A percentile compares a stretch with the other conserved stretches of the same genome.
These are phyloP conservation scores for Drosophila persimilis DNA, from an alignment of 1,140 invertebrate genomes.

Conservation along the genomic window DNA sequence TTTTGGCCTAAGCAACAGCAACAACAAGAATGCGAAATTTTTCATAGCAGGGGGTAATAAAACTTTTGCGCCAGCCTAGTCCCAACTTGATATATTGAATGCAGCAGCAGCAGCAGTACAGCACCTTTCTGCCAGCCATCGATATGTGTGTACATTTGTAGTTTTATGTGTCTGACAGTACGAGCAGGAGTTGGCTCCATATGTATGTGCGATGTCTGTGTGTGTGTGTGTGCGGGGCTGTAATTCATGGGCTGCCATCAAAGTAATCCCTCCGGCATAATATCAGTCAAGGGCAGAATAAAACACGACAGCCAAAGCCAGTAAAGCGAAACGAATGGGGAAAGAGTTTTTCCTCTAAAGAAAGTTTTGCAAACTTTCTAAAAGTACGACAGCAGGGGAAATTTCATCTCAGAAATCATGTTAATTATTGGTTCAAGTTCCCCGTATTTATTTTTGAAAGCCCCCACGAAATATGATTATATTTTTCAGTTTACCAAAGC, in stretches of 20 bases:
- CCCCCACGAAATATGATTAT: conserved; percentile 38
- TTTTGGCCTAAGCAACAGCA: conserved; percentile 11
- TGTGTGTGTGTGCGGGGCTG: conserved; percentile 23
- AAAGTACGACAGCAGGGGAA: neutral
- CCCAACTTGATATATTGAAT: conserved; percentile 29
- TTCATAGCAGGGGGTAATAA: conserved; percentile 46
- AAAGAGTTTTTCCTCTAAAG: conserved; percentile 1
- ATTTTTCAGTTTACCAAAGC: conserved; percentile 40
- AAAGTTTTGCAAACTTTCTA: conserved; percentile 20
- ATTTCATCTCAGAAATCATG: conserved; percentile 24
- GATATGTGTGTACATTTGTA: conserved; percentile 22
- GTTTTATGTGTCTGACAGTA: conserved; percentile 33
- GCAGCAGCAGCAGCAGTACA: conserved; percentile 1
- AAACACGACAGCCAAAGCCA: conserved; percentile 49
- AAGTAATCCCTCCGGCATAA: conserved; percentile 59
- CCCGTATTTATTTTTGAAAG: neutral
- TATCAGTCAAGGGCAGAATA: conserved; percentile 51
- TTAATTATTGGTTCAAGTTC: conserved; percentile 38
- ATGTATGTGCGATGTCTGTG: neutral
- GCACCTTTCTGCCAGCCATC: conserved; percentile 17
- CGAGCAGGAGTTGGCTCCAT: conserved; percentile 5
- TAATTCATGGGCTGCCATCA: conserved; percentile 58
- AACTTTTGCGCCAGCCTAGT: conserved; percentile 53
- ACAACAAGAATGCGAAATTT: conserved; percentile 12
- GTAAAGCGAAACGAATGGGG: conserved; percentile 33